Percentiles rank a stretch among this genome's conserved stretches.
phyloP scores from a whole-genome alignment of 2,797 vertebrate species.

The Accipiter fasciatus region DNA sequence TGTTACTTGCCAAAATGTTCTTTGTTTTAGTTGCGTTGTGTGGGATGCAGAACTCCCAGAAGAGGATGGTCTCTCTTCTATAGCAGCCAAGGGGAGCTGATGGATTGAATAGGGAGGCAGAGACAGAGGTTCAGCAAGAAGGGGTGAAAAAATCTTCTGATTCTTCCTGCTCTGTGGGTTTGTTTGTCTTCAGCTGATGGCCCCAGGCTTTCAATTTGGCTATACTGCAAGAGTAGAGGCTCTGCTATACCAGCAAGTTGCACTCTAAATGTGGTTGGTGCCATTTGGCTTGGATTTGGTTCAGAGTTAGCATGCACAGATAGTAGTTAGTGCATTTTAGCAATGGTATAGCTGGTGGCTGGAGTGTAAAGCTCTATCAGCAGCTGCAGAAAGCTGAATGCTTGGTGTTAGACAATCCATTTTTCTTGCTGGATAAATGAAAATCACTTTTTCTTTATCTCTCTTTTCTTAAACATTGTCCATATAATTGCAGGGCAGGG shows the following conservation, averaged over 20 bases:
- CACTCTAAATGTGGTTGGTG: background rate
- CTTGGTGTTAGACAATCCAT: background rate
- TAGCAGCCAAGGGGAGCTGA: background rate
- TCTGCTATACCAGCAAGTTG: background rate
- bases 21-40: conserved; percentile 31
- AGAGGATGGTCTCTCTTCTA: background rate
- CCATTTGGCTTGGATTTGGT: background rate
- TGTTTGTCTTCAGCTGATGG: background rate
- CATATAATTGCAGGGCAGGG: conserved; percentile 20
- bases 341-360: background rate
- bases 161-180: background rate
- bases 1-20: conserved; percentile 42
- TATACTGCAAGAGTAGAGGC: background rate
- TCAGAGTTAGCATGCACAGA: background rate
- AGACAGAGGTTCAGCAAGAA: background rate
- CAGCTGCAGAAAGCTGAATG: background rate
- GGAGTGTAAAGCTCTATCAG: background rate
- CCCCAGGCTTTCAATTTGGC: background rate
- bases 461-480: background rate
- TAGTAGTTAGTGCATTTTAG: background rate
- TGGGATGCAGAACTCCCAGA: conserved; percentile 19
- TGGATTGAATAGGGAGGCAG: background rate
- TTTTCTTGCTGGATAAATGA: background rate
- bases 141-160: background rate
- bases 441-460: conserved; percentile 14